Evolutionary conservation across 23 tunicate species (phyloP), one percentile per base, ranked within the genome.

Genomic region (Trididemnum miniatum): DNA sequence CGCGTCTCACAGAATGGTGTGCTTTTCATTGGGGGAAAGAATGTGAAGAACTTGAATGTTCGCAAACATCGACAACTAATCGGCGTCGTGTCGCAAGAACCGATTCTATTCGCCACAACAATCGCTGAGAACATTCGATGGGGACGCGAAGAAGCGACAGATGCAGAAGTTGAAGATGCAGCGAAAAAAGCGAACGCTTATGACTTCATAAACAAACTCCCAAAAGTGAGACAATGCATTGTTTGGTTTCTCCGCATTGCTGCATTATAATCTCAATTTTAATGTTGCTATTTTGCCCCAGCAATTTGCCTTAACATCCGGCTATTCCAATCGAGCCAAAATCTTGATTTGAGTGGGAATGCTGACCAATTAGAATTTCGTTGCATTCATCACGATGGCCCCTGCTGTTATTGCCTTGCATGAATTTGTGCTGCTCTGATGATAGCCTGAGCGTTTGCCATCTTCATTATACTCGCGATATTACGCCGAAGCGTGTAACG

Each of bases 1-100:
- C n/a, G n/a, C n/a, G n/a, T n/a, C n/a, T n/a, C n/a, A 15, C 90
- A 92, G 97, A 57, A 28, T 9, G 98, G 98, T 22, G 35, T 78
- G n/a, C 64, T 93, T 12, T 23, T 35, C 1, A 52, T 93, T 15
- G 98, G 88, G 3, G 89, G 84, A 24, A 71, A 54, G 27, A 63
- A 88, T 40, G 78, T 93, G 26, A 62, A 49, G 30, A 20, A 39
- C 0, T 72, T 93, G 24, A 88, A 93, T 60, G 89, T 93, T 31
- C 39, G 72, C 9, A 66, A 81, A 66, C 83, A 81, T 12, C 86
- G 98, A 15, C 89, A 88, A 23, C 30, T 32, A 22, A 84, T 93
- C 64, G 98, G 94, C n/a, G 98, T 93, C 23, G 98, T 93, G 34
- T 85, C 98, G 35, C 98, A 93, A 65, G 98, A 93, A 36, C 98